Conservation (phyloP, 2,888 invertebrate species). For the Adelognathus sp. region DNA sequence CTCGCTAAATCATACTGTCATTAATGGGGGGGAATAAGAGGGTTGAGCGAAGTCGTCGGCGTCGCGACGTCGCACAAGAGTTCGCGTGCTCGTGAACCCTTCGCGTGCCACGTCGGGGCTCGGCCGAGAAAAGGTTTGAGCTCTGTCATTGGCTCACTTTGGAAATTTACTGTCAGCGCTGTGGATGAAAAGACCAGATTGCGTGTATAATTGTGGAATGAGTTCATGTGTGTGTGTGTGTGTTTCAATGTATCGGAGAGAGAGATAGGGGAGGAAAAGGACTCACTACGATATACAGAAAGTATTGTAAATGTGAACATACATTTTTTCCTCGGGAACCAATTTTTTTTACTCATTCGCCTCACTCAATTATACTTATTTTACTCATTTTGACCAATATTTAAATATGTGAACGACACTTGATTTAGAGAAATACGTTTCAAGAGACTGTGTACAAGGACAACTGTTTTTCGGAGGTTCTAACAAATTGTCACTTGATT, state of each 20-base stretch:
- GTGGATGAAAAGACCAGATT: neutral
- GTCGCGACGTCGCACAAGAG: slow-evolving; percentile 5
- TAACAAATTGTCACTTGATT: no score
- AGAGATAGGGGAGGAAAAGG: neutral
- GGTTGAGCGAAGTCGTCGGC: neutral
- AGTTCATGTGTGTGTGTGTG: neutral
- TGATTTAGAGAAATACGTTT: no score
- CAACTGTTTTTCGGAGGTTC: no score
- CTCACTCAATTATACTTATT: no score
- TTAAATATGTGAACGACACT: no score
- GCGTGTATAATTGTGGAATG: neutral
- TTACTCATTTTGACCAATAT: no score
- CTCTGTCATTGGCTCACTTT: neutral
- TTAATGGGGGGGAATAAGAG: neutral
- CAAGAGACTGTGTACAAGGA: no score
- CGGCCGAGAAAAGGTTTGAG: neutral
- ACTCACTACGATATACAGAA: neutral
- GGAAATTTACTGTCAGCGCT: neutral
- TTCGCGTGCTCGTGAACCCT: slow-evolving; percentile 2
- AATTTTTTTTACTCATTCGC: no score
- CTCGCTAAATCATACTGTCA: slow-evolving; percentile 10
- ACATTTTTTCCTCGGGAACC: no score
- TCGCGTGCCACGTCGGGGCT: neutral
- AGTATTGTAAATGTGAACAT: neutral
- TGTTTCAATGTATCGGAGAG: neutral